Conservation (phyloP, 1,140 invertebrate genomes). For the Zaprionus ghesquierei region DNA sequence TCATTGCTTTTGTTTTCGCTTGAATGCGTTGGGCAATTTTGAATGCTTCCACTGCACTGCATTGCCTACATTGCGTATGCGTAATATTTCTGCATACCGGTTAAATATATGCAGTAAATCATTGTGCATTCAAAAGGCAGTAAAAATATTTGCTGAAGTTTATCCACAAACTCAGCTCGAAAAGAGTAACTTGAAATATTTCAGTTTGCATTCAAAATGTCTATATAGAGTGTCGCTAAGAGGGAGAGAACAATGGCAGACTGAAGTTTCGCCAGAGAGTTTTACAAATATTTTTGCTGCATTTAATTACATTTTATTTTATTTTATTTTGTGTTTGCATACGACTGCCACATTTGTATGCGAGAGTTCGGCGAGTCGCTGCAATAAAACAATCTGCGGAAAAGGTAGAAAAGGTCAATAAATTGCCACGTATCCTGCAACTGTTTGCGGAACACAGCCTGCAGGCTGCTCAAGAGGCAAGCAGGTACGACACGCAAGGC, state of each 20-base stretch:
- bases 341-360: slow-evolving; percentile 2
- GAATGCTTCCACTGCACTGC: slow-evolving; percentile 24
- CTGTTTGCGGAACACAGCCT: slow-evolving; percentile 23
- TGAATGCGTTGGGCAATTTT: slow-evolving; percentile 27
- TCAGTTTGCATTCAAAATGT: background rate
- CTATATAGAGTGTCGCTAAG: no score
- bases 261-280: no score
- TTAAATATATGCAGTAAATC: slow-evolving; percentile 12
- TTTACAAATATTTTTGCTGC: background rate
- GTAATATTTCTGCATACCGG: slow-evolving; percentile 30
- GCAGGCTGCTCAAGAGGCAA: slow-evolving; percentile 18
- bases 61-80: slow-evolving; percentile 24
- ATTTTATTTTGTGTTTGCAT: background rate
- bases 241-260: no score
- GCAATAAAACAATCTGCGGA: slow-evolving; percentile 23
- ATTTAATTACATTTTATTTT: background rate
- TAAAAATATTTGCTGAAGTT: background rate
- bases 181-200: background rate
- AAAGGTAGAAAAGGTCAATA: slow-evolving; percentile 57
- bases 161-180: background rate
- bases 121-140: background rate
- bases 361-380: no score
- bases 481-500: no score
- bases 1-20: slow-evolving; percentile 34
- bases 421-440: slow-evolving; percentile 25